Conservation (phyloP, 2,888 invertebrate genomes). For the Cerastoderma edule region DNA sequence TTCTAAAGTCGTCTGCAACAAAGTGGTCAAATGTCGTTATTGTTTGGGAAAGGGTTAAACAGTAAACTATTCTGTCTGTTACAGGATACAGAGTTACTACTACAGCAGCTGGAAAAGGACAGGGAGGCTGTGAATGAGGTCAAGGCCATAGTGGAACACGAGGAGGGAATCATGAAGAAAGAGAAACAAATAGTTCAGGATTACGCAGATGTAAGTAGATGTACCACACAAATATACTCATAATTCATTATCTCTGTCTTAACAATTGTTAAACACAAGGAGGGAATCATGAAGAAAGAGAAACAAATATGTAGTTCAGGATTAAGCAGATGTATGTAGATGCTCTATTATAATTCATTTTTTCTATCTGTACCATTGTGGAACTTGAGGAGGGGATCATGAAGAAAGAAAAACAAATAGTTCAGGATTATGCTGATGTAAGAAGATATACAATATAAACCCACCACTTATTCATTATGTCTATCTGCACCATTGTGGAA, state of each 20-base stretch:
- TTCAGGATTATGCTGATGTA: conserved; percentile 83
- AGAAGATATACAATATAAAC: too few species aligned
- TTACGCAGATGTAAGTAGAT: conserved; percentile 80
- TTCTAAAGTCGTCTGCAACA: too few species aligned
- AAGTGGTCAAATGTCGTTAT: too few species aligned
- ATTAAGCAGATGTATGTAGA: conserved; percentile 81
- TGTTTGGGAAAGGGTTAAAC: too few species aligned
- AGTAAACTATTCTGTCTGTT: too few species aligned
- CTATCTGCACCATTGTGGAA: conserved; percentile 81
- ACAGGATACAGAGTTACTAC: conserved; percentile 82
- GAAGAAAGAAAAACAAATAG: conserved; percentile 82
- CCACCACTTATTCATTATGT: too few species aligned
- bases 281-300: conserved; percentile 82
- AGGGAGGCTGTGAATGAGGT: conserved; percentile 82
- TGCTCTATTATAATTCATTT: too few species aligned
- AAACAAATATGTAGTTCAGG: conserved; percentile 82
- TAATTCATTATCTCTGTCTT: too few species aligned
- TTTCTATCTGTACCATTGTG: conserved; percentile 82
- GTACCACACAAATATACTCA: too few species aligned
- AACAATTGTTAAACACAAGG: conserved; percentile 82
- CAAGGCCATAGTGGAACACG: conserved; percentile 81
- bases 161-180: conserved; percentile 82
- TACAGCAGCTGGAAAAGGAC: conserved; percentile 82
- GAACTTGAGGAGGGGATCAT: conserved; percentile 82
- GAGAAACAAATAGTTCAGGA: conserved; percentile 83